Evolutionary conservation across 2,113 vertebrate genomes (phyloP), one percentile per base, ranked within the genome.

Genomic region (Hipposideros armiger): DNA sequence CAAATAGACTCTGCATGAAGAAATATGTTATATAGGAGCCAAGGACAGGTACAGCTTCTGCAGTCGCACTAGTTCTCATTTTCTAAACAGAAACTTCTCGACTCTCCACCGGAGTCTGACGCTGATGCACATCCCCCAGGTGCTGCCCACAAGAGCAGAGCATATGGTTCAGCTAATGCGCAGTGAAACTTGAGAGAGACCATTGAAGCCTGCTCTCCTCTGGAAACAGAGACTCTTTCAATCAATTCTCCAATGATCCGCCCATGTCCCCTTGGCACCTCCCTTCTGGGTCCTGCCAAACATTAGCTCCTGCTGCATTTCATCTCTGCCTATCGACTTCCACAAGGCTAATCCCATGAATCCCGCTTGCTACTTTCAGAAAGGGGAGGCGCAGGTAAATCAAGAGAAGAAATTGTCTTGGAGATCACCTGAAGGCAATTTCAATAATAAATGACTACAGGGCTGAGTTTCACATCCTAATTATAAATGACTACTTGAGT

Each of bases 371-470:
- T 93, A 95, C 92, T 98, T 98, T 95, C n/a, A 95, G 92, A 97
- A 96, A 95, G 7, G 15, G 40, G 84, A 96, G 73, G 26, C 96
- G n/a, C 66, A 62, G 58, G 94, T 97, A 98, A 98, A 97, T 95
- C 91, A 97, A 96, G 98, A 97, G 88, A 93, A 96, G 62, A 97
- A 98, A 81, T 95, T 97, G 45, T 97, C 98, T 66, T 92, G 76
- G 96, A 97, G 93, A 98, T 97, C 97, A 98, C 88, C 98, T 97
- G 94, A 93, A 98, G 96, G 97, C 94, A 98, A 96, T 98, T 98
- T 98, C 96, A 98, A 98, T 98, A 98, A 98, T 98, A 97, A 97
- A 98, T 98, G 0, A 96, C 88, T 94, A 62, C 74, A 93, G 95
- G 87, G 67, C 36, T 96, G 83, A 96, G 94, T 97, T 98, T 98